A percentile compares a stretch with the other conserved stretches of the same genome.
Conservation (phyloP, 2,888 invertebrate genomes). For the Volucella inanis region DNA sequence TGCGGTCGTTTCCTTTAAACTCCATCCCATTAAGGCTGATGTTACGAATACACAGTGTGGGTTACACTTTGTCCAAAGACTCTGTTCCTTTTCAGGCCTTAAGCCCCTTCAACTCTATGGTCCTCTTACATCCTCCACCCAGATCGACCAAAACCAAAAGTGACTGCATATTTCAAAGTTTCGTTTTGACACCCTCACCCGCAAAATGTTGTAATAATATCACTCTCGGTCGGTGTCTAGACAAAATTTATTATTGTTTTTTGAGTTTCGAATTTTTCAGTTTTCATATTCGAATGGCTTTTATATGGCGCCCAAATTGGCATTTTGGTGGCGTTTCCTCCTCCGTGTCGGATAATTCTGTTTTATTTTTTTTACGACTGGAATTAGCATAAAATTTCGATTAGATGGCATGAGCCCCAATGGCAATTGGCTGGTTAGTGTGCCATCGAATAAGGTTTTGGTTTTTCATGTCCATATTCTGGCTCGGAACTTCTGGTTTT, state of each 20-base stretch:
- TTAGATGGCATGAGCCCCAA: conserved; percentile 23
- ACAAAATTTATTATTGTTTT: conserved; percentile 63
- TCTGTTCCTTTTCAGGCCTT: background rate
- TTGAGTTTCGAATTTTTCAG: conserved; percentile 61
- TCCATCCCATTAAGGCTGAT: background rate
- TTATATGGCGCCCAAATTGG: conserved; percentile 43
- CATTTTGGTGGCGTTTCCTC: conserved; percentile 51
- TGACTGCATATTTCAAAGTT: conserved; percentile 49
- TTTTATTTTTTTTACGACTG: conserved; percentile 64
- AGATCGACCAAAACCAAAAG: background rate
- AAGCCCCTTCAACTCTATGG: background rate
- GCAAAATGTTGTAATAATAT: conserved; percentile 39
- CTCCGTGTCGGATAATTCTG: conserved; percentile 52
- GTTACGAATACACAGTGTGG: background rate
- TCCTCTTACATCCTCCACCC: background rate
- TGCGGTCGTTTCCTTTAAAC: conserved; percentile 30
- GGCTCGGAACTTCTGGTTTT: too few species aligned
- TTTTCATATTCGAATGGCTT: conserved; percentile 55
- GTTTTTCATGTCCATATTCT: too few species aligned
- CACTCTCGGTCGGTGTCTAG: conserved; percentile 56
- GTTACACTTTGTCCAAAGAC: conserved; percentile 46
- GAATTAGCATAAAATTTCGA: conserved; percentile 61
- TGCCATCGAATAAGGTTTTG: background rate
- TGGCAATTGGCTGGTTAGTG: conserved; percentile 16
- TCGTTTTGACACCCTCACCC: conserved; percentile 27